A percentile compares a stretch with the other conserved stretches of the same genome.
phyloP scores from a whole-genome alignment of 1,140 invertebrate species.

The Drosophila tristis region DNA sequence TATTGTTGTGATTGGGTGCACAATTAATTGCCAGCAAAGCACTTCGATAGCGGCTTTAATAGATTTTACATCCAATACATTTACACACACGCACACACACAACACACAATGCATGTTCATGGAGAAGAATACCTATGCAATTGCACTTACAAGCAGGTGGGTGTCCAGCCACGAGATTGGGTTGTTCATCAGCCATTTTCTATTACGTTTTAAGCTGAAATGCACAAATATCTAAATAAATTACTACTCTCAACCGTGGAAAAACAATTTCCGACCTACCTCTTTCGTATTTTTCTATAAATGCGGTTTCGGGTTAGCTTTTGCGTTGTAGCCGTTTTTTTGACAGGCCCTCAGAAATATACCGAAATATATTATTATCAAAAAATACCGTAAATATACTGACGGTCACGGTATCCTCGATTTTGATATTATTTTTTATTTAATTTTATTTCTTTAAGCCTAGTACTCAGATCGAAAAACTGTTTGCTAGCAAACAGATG shows the following conservation, averaged over 20 bases:
- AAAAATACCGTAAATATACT: too few species aligned
- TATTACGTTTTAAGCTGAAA: background rate
- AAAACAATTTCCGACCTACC: constrained; percentile 1
- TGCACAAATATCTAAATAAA: background rate
- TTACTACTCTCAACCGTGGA: background rate
- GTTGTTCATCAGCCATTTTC: constrained; percentile 85
- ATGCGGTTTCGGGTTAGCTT: constrained; percentile 30
- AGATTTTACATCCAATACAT: constrained; percentile 84
- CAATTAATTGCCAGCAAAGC: constrained; percentile 37
- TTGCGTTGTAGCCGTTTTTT: constrained; percentile 37
- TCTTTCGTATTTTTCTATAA: constrained; percentile 25
- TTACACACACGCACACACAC: constrained; percentile 14
- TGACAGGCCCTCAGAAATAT: constrained; percentile 11
- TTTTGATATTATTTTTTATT: too few species aligned
- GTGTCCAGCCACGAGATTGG: constrained; percentile 91
- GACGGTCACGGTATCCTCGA: too few species aligned
- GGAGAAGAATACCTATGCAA: constrained; percentile 1
- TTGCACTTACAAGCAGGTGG: constrained; percentile 91
- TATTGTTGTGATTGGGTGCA: constrained; percentile 32
- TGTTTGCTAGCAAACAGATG: too few species aligned
- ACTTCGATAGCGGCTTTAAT: constrained; percentile 79
- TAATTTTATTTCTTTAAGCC: too few species aligned
- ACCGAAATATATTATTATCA: too few species aligned
- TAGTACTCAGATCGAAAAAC: too few species aligned
- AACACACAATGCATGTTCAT: constrained; percentile 10